Conservation (phyloP, 2,888 invertebrate species). For the Slavum lentiscoides region DNA sequence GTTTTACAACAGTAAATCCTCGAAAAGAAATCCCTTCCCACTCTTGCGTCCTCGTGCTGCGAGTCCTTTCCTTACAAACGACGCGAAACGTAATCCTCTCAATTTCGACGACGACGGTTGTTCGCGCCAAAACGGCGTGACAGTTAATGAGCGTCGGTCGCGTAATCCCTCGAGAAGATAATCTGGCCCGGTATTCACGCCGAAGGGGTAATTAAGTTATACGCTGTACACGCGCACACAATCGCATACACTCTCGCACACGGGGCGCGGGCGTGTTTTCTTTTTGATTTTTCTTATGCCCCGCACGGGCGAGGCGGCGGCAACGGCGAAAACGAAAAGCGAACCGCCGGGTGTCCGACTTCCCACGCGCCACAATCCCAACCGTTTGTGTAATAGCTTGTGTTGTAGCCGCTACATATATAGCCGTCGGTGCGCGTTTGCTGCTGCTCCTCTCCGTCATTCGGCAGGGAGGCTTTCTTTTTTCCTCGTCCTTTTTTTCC, state of each 20-base stretch:
- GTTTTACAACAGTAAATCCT: slow-evolving; percentile 17
- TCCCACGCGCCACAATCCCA: slow-evolving; percentile 53
- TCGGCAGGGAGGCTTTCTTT: background rate
- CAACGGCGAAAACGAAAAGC: slow-evolving; percentile 38
- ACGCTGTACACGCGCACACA: background rate
- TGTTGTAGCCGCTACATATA: too few relatives aligned
- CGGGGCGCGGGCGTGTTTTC: slow-evolving; percentile 22
- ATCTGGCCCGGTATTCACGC: slow-evolving; percentile 48
- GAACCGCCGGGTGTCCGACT: slow-evolving; percentile 48
- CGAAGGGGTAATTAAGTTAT: slow-evolving; percentile 53
- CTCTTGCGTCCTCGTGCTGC: background rate
- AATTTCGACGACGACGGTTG: slow-evolving; percentile 37
- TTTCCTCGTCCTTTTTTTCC: background rate
- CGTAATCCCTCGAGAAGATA: slow-evolving; percentile 47
- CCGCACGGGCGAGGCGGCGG: background rate
- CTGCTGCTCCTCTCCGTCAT: background rate
- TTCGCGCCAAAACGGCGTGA: slow-evolving; percentile 52
- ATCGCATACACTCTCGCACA: background rate
- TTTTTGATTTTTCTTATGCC: slow-evolving; percentile 47
- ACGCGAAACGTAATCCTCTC: slow-evolving; percentile 38
- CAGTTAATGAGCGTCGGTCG: slow-evolving; percentile 52
- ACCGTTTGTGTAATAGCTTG: slow-evolving; percentile 53
- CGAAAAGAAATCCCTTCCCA: slow-evolving; percentile 30
- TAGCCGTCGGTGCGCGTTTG: background rate
- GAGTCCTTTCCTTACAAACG: background rate